phyloP scores from a whole-genome alignment of 2,797 vertebrate species.

The Cryptoprocta ferox region DNA sequence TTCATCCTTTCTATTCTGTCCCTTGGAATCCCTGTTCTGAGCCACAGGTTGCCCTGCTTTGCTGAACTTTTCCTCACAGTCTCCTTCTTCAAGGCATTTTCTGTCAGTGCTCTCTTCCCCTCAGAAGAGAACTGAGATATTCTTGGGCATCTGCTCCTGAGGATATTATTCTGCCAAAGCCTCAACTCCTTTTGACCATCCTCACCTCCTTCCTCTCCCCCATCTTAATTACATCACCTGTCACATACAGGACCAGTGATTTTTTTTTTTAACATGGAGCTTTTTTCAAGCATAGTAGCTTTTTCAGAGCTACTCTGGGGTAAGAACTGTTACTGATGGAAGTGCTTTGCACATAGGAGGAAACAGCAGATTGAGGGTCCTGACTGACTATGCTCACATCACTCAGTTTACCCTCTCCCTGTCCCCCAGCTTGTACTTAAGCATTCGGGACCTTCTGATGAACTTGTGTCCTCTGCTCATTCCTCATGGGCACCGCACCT shows the following conservation, averaged over 20 bases:
- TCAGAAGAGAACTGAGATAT: neutral
- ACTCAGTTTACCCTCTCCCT: neutral
- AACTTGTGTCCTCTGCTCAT: neutral
- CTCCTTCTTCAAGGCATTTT: neutral
- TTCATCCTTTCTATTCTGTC: neutral
- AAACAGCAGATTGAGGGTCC: neutral
- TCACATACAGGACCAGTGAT: neutral
- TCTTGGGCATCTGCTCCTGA: neutral
- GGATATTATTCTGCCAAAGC: neutral
- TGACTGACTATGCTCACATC: neutral
- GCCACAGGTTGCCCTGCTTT: neutral
- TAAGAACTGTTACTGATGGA: neutral
- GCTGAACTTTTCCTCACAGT: neutral
- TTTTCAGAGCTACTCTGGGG: neutral
- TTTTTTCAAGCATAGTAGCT: neutral
- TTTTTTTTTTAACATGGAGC: neutral
- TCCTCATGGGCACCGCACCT: neutral
- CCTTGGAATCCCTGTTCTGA: neutral
- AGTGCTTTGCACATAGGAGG: neutral
- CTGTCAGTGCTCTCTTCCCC: neutral
- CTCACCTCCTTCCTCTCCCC: neutral
- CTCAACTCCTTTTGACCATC: neutral
- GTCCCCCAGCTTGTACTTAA: neutral
- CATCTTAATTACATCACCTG: neutral
- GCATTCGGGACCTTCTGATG: neutral